phyloP scores from a whole-genome alignment of 2,888 invertebrate species.

The Vannuccia rotundouncinata region DNA sequence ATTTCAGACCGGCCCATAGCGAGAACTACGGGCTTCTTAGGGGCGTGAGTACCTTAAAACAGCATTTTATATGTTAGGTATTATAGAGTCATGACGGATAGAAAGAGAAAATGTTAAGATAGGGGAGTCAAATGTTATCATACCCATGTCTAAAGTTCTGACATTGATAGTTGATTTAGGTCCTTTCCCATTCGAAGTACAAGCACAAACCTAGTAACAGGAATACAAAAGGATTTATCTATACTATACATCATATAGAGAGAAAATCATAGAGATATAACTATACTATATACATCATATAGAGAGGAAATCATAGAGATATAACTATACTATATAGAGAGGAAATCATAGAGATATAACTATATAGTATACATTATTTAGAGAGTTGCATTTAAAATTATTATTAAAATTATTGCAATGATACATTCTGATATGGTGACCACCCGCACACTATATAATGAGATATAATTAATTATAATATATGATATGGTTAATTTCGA shows the following conservation, averaged over 20 bases:
- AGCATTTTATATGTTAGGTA: neutral
- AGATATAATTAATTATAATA: too few relatives aligned
- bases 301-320: neutral
- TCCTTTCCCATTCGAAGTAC: conserved; percentile 51
- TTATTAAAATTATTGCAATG: too few relatives aligned
- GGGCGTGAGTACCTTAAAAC: conserved; percentile 51
- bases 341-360: too few relatives aligned
- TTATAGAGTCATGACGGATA: neutral
- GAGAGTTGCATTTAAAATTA: too few relatives aligned
- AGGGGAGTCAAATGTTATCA: neutral
- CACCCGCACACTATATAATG: too few relatives aligned
- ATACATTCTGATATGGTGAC: too few relatives aligned
- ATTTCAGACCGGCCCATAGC: conserved; percentile 54
- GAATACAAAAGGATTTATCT: neutral
- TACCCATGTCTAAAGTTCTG: conserved; percentile 50
- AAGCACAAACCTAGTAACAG: conserved; percentile 49
- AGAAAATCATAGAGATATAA: neutral
- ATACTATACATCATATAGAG: neutral
- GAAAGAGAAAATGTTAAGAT: neutral
- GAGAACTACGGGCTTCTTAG: conserved; percentile 51
- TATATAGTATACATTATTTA: too few relatives aligned
- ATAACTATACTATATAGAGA: neutral
- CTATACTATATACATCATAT: neutral
- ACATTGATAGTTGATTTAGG: conserved; percentile 45
- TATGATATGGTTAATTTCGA: too few relatives aligned